phyloP scores from a whole-genome alignment of 2,113 vertebrate species.

The Tyrannus savana region DNA sequence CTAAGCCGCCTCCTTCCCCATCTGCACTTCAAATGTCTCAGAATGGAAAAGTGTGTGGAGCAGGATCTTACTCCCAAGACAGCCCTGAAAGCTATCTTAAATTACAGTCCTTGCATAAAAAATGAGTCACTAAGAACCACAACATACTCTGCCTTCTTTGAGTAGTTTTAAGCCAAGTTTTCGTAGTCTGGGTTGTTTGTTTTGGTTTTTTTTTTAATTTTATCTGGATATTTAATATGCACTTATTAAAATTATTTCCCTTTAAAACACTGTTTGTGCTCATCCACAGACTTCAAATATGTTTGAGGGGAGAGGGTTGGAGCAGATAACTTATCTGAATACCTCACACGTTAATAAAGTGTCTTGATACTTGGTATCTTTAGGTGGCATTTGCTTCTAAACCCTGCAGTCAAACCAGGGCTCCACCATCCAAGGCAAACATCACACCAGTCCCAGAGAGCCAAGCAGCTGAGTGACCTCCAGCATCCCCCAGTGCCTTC shows the following conservation, averaged over 20 bases:
- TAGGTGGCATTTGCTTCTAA: not conserved
- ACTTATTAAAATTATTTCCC: not conserved
- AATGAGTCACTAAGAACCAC: constrained; percentile 15
- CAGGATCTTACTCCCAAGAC: constrained; percentile 30
- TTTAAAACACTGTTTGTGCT: not conserved
- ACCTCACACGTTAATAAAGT: not conserved
- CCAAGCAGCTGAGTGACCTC: not conserved
- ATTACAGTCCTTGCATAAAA: not conserved
- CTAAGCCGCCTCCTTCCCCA: constrained; percentile 25
- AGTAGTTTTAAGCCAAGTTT: not conserved
- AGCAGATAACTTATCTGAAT: not conserved
- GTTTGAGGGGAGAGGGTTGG: not conserved
- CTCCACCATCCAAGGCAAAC: not conserved
- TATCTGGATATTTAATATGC: not conserved
- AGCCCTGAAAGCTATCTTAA: constrained; percentile 19
- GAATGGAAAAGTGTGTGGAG: constrained; percentile 13
- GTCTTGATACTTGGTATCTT: not conserved
- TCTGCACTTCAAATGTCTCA: constrained; percentile 34
- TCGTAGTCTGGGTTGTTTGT: not conserved
- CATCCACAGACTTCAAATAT: not conserved
- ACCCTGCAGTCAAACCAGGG: not conserved
- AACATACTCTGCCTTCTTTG: not conserved
- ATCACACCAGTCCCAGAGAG: not conserved
- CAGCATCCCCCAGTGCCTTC: not conserved
- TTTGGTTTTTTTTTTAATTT: not conserved